Base-by-base conservation (phyloP, 2,888 invertebrate genomes). In the Apamea sordens region DNA sequence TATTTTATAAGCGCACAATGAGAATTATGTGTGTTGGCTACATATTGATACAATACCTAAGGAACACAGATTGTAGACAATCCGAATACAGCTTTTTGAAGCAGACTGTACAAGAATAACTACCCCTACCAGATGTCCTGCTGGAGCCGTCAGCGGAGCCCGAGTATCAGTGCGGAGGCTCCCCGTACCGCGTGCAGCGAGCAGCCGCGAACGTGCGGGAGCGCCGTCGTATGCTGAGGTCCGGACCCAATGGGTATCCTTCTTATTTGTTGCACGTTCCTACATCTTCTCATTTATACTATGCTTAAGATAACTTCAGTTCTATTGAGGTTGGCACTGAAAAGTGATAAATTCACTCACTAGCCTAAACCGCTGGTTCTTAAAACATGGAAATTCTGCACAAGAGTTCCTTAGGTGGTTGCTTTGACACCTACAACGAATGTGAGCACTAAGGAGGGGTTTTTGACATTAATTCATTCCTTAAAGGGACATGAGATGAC, bases 141-240 rank as follows among this genome's bases (percentile, higher is more conserved):
- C 85, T 96, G 89, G 97, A 91, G 88, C 90, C 93, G 83, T 94
- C 91, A 91, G 97, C 89, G 95, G 98, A 98, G 91, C 97, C 98
- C 84, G 97, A 97, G 67, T 96, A 95, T 92, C 96, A 96, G 89
- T 98, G 98, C 87, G 97, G 97, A 76, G 98, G 98, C 2, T 98
- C 98, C 10, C 98, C 98, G 10, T 99, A 99, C 95, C 97, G 99
- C 91, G 98, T 99, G 86, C 99, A 99, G 95, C 97, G 99, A 84
- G 99, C 99, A 89, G 99, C 99, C 5, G 99, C 99, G 81, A 99
- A 99, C 96, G 99, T 99, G 88, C 98, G 99, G 90, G 99, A 99
- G 97, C 97, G 99, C 94, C 99, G 99, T 97, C 98, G 99, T 94
- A 99, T 99, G 99, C 98, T 99, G 98, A 99, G 99, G 98, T 99